These are phyloP conservation scores for Gambusia yucatana DNA, from an alignment of 2,797 vertebrate species.

Conservation along the genomic window DNA sequence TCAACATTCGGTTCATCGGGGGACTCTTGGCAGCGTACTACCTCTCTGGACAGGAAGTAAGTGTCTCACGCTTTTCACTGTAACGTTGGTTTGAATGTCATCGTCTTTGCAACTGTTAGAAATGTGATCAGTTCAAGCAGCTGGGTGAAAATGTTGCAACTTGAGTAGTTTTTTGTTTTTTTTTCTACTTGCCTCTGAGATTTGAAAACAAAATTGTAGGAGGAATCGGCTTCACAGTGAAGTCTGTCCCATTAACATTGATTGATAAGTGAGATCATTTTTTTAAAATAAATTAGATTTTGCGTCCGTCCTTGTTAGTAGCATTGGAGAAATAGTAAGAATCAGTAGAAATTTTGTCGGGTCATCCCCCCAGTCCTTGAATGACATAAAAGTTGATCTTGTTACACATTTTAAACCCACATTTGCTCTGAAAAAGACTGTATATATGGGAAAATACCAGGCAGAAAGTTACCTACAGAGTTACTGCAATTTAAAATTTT, in stretches of 20 bases:
- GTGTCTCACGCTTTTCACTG: conserved; percentile 30
- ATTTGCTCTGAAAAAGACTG: background rate
- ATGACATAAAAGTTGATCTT: background rate
- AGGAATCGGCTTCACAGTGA: background rate
- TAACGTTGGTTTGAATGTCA: background rate
- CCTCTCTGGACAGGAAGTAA: conserved; percentile 97
- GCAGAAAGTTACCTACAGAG: background rate
- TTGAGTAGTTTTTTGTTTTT: background rate
- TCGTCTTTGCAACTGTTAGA: background rate
- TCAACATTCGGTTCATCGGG: conserved; percentile 98
- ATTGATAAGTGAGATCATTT: background rate
- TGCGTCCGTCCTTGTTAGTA: background rate
- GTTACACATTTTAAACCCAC: background rate
- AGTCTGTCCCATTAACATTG: background rate
- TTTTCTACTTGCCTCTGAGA: background rate
- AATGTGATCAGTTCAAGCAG: background rate
- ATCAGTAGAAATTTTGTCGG: background rate
- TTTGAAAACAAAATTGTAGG: background rate
- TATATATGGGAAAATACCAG: background rate
- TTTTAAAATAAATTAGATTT: background rate
- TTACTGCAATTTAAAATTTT: rapidly evolving
- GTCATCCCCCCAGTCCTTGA: background rate
- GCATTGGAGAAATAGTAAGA: background rate
- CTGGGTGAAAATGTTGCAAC: background rate
- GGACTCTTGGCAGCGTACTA: conserved; percentile 96